Evolutionary conservation across 2,797 vertebrate genomes (phyloP).

Genomic region (Cynopterus sphinx): DNA sequence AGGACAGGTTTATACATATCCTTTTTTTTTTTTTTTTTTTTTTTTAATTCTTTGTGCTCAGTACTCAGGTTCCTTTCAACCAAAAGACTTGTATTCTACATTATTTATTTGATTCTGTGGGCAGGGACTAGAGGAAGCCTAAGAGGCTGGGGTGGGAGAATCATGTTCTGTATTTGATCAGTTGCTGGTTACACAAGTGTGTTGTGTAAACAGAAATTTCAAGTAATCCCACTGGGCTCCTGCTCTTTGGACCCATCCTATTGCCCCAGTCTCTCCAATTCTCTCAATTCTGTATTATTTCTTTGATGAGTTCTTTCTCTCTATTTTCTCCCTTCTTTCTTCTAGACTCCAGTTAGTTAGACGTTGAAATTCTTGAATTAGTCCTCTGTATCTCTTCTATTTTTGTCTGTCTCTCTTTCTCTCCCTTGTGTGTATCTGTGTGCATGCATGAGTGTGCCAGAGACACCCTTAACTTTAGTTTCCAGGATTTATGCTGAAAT

Average conservation of each 20-base stretch:
- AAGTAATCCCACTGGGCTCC: not conserved
- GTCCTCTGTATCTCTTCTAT: not conserved
- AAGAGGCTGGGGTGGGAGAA: not conserved
- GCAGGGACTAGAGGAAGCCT: not conserved
- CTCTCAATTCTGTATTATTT: not conserved
- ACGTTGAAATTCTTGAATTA: not conserved
- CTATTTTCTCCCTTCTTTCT: not conserved
- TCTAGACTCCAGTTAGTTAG: not conserved
- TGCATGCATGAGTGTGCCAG: not conserved
- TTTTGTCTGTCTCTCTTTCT: not conserved
- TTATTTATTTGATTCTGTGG: not conserved
- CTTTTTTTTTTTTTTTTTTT: too few species aligned
- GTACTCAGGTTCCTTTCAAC: not conserved
- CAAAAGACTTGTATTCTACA: not conserved
- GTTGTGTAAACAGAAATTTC: not conserved
- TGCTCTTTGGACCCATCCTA: not conserved
- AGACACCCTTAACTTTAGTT: conserved; percentile 20
- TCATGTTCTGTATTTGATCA: not conserved
- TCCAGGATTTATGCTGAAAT: not conserved
- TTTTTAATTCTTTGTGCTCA: not conserved
- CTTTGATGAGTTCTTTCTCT: not conserved
- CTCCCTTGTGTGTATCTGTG: not conserved
- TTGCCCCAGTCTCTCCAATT: not conserved
- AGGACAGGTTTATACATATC: not conserved
- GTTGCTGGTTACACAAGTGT: not conserved